Conservation (phyloP, 1,140 invertebrate genomes). For the Cardiocondyla obscurior region DNA sequence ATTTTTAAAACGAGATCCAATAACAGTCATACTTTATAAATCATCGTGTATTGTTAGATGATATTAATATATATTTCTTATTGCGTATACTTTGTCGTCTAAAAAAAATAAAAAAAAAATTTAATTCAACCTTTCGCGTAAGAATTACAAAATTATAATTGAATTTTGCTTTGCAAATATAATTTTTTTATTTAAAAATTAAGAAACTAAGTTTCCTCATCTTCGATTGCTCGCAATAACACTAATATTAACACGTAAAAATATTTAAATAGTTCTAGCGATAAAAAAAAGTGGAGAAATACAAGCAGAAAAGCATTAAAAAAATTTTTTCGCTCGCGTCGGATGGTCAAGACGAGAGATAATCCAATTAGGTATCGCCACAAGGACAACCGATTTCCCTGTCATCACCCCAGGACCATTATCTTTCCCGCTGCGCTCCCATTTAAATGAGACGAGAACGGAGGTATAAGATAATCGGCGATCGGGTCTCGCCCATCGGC, state of each 20-base stretch:
- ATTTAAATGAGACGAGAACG: constrained; percentile 28
- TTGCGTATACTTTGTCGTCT: too few species aligned
- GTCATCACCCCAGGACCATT: constrained; percentile 1
- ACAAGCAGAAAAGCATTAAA: neutral
- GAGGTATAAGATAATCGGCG: constrained; percentile 42
- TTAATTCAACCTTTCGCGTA: neutral
- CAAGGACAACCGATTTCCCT: neutral
- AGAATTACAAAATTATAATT: neutral
- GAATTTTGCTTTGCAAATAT: neutral
- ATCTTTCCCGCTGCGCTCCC: constrained; percentile 8
- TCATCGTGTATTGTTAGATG: too few species aligned
- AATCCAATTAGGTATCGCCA: constrained; percentile 6
- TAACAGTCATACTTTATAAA: too few species aligned
- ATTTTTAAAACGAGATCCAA: too few species aligned
- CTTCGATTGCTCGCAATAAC: neutral
- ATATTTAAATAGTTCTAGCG: neutral
- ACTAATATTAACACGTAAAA: too few species aligned
- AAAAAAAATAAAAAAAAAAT: too few species aligned
- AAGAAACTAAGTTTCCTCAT: neutral
- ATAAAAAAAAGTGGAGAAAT: neutral
- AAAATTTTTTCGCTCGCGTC: neutral
- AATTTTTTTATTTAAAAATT: neutral
- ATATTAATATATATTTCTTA: too few species aligned
- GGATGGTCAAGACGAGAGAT: too few species aligned
- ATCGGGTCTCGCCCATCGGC: constrained; percentile 30